Evolutionary conservation across 1,140 invertebrate genomes (phyloP).

Genomic region (Leptopilina clavipes): DNA sequence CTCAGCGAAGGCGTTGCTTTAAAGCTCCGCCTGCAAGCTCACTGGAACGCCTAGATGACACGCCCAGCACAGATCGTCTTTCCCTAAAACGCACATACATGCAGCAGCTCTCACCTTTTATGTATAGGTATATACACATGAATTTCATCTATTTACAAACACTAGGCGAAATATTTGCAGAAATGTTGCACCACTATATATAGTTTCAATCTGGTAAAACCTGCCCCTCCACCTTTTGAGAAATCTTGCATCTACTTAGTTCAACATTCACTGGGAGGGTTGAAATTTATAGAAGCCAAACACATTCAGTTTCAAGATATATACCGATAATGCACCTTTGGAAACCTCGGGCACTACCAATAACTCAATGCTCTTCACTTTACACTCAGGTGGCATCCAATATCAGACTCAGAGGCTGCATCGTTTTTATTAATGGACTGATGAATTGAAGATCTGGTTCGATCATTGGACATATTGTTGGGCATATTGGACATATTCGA

Average conservation of each 20-base stretch:
- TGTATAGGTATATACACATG: neutral
- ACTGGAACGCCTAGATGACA: slow-evolving; percentile 55
- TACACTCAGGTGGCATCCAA: slow-evolving; percentile 68
- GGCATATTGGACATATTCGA: too few relatives aligned
- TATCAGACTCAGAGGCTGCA: slow-evolving; percentile 59
- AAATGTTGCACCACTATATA: neutral
- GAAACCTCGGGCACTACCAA: slow-evolving; percentile 47
- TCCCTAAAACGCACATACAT: slow-evolving; percentile 41
- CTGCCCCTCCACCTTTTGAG: neutral
- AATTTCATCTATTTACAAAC: neutral
- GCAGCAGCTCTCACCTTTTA: neutral
- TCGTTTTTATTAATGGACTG: too few relatives aligned
- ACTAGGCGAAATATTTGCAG: neutral
- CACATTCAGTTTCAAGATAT: slow-evolving; percentile 49
- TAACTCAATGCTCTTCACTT: slow-evolving; percentile 57
- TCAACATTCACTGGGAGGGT: slow-evolving; percentile 16
- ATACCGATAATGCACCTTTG: slow-evolving; percentile 57
- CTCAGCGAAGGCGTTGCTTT: slow-evolving; percentile 66
- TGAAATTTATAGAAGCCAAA: slow-evolving; percentile 34
- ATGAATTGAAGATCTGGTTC: too few relatives aligned
- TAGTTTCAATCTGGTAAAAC: neutral
- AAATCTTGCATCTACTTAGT: neutral
- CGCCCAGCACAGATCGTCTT: slow-evolving; percentile 57
- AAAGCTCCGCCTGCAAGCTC: slow-evolving; percentile 73
- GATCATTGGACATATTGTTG: too few relatives aligned